A percentile compares a stretch with the other conserved stretches of the same genome.
phyloP scores from a whole-genome alignment of 2,113 vertebrate genomes.

The Misgurnus anguillicaudatus region DNA sequence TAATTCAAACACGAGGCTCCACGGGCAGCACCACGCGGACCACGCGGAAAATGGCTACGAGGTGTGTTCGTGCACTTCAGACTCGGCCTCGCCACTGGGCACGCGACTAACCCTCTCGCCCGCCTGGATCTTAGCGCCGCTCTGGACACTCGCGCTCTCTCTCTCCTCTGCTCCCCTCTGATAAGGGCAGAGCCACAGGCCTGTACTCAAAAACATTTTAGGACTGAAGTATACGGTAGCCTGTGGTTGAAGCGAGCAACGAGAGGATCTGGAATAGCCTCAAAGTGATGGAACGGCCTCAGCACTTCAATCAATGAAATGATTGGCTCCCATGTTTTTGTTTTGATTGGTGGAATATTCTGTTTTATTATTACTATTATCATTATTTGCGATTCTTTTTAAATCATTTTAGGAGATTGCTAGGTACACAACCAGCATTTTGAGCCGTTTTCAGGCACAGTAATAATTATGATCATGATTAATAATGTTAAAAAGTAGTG shows the following conservation, averaged over 20 bases:
- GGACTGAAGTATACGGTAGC: conserved; percentile 28
- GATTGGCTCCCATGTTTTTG: background rate
- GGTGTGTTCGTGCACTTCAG: conserved; percentile 90
- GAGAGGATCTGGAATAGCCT: conserved; percentile 9
- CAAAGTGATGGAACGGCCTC: background rate
- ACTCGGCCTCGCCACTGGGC: conserved; percentile 51
- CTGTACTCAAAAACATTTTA: conserved; percentile 33
- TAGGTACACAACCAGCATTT: background rate
- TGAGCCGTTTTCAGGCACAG: background rate
- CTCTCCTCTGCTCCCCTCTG: conserved; percentile 67
- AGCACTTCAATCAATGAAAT: conserved; percentile 20
- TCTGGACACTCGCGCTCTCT: conserved; percentile 71
- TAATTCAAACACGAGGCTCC: conserved; percentile 68
- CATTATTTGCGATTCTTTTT: conserved; percentile 31
- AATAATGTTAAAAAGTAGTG: conserved; percentile 16
- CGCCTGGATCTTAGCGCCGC: conserved; percentile 50
- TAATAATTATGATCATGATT: conserved; percentile 28
- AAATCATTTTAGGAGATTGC: background rate
- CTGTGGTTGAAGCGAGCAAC: conserved; percentile 37
- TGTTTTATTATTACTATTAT: conserved; percentile 54
- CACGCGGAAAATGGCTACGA: conserved; percentile 82
- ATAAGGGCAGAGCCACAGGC: conserved; percentile 58
- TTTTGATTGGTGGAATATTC: conserved; percentile 36
- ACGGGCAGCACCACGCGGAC: conserved; percentile 74
- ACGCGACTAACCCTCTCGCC: conserved; percentile 45